Conservation (phyloP, 1,140 invertebrate species). For the Panulirus ornatus region DNA sequence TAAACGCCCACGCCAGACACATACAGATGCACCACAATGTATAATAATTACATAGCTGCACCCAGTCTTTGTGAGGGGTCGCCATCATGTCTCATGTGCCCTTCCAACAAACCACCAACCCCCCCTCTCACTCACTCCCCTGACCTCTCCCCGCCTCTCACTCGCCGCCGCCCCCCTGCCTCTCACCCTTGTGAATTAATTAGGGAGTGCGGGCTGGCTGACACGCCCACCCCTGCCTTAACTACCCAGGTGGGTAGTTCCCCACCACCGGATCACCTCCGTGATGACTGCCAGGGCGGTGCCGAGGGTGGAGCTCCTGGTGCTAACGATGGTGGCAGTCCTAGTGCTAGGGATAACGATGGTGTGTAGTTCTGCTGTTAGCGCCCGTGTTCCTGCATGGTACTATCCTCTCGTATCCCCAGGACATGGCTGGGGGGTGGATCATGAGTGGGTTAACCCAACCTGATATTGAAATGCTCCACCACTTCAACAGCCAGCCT, state of each 20-base stretch:
- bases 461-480: no score
- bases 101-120: not conserved
- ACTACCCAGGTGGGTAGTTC: not conserved
- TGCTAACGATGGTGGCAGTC: no score
- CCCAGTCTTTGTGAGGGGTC: not conserved
- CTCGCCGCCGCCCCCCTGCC: not conserved
- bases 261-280: not conserved
- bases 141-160: not conserved
- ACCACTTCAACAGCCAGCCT: no score
- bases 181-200: constrained; percentile 35
- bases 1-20: not conserved
- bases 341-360: no score
- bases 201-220: not conserved
- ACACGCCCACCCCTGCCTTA: not conserved
- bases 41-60: not conserved
- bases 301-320: not conserved
- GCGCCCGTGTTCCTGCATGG: no score
- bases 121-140: not conserved
- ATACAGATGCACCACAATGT: not conserved
- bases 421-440: no score
- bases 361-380: no score
- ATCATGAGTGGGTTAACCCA: no score
- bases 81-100: not conserved
- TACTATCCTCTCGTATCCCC: no score
- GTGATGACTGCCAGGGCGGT: not conserved